These are phyloP conservation scores for Varanus salvator DNA, from an alignment of 2,113 vertebrate genomes.

Conservation along the genomic window DNA sequence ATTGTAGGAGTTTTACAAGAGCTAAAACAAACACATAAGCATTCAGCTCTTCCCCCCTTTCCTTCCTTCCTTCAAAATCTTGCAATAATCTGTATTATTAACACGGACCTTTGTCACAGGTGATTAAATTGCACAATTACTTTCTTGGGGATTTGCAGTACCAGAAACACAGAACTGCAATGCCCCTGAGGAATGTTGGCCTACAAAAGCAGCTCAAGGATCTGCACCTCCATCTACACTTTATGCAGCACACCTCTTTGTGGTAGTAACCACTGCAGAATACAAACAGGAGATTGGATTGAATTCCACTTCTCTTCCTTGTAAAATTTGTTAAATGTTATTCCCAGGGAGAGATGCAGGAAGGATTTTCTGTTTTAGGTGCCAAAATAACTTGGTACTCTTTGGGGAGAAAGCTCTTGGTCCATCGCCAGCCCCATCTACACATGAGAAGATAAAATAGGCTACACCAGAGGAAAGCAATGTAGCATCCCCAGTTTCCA, in stretches of 20 bases:
- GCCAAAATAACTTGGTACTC: no score
- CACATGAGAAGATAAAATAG: no score
- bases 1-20: background rate
- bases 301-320: no score
- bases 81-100: background rate
- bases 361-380: no score
- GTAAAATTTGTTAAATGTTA: no score
- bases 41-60: background rate
- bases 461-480: no score
- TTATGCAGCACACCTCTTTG: background rate
- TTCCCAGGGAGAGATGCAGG: no score
- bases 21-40: background rate
- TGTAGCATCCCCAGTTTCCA: no score
- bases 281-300: no score
- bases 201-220: background rate
- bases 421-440: no score
- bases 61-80: background rate
- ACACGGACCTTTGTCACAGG: background rate
- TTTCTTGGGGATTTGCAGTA: background rate
- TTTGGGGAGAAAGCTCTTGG: no score
- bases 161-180: background rate
- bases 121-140: background rate
- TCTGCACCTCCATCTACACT: background rate
- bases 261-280: no score
- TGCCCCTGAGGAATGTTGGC: background rate